Base-by-base conservation (phyloP, 2,113 vertebrate genomes). In the Calidris pugnax region DNA sequence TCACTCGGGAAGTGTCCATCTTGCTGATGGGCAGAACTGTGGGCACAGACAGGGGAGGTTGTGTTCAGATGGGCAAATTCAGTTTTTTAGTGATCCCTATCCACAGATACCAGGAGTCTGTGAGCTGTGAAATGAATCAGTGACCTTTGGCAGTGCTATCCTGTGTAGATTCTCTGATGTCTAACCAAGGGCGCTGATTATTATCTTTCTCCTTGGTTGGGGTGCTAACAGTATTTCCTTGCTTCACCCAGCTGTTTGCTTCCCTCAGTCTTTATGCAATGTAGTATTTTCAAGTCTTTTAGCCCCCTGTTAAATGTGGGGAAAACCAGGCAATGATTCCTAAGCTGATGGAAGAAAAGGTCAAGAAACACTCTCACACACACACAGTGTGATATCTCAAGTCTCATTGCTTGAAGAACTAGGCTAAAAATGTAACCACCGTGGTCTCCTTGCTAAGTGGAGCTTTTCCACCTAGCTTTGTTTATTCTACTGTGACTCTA, bases 401-500 rank as follows among this genome's bases (percentile, higher is more conserved):
- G 60, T 60, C 60, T 75, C 59, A 21, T 7, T 92, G 21, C 73
- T 85, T 74, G 67, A 60, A 75, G 78, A 88, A 73, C 19, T 48
- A 37, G 22, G 56, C 84, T 90, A 57, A 95, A 93, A 94, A 64
- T 60, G 76, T 66, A 94, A 47, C 37, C 33, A 7, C 47, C 3
- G 0, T 79, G 57, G 23, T 83, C 66, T 93, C n/a, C 60, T 89
- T 79, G 64, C 73, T 96, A 24, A 72, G 87, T 75, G 71, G 51
- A 93, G 95, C 86, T 86, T 75, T 53, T 92, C 26, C 88, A 80
- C 73, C 57, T 82, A 43, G 0, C 26, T 85, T 57, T 95, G 86
- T 96, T 96, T 97, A 95, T 77, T 79, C 37, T 69, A 35, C 53
- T 59, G 50, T 39, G 76, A 17, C 83, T 93, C 63, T 83, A 1